phyloP scores from a whole-genome alignment of 2,797 vertebrate genomes.

The Coregonus suidteri region DNA sequence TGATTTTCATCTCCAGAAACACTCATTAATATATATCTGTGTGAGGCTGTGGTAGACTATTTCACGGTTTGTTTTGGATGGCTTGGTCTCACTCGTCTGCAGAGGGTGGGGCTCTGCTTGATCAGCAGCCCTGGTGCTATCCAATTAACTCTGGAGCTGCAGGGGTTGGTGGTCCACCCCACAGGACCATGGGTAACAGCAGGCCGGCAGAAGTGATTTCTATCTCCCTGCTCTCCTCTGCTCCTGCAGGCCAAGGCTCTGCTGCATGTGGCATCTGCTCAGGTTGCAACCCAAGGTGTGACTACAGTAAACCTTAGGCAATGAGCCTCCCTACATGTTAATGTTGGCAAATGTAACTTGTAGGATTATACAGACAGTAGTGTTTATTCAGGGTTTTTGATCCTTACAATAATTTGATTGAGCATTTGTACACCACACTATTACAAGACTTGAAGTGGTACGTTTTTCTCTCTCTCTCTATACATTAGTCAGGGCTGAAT shows the following conservation, averaged over 20 bases:
- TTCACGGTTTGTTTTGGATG: constrained; percentile 12
- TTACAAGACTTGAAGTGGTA: neutral
- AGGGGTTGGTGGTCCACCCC: constrained; percentile 60
- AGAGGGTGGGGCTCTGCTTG: constrained; percentile 54
- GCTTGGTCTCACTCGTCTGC: constrained; percentile 17
- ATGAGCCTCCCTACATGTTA: neutral
- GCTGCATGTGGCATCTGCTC: constrained; percentile 1
- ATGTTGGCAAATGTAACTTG: neutral
- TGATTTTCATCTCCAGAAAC: neutral
- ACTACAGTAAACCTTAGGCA: neutral
- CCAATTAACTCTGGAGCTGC: constrained; percentile 67
- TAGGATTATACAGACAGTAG: neutral
- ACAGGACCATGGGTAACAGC: constrained; percentile 62
- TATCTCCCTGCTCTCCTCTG: constrained; percentile 49
- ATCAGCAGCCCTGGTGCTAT: constrained; percentile 69
- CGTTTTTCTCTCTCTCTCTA: neutral
- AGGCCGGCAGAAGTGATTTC: constrained; percentile 61
- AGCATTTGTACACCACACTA: neutral
- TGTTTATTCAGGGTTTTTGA: neutral
- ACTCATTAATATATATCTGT: constrained; percentile 1
- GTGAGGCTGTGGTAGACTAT: neutral
- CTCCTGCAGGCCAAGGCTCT: neutral
- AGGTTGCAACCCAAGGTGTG: neutral
- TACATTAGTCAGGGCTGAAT: neutral
- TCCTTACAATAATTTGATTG: neutral